A percentile compares a stretch with the other conserved stretches of the same genome.
Evolutionary conservation across 2,888 invertebrate genomes (phyloP).

Genomic region (Megastigmus dorsalis): DNA sequence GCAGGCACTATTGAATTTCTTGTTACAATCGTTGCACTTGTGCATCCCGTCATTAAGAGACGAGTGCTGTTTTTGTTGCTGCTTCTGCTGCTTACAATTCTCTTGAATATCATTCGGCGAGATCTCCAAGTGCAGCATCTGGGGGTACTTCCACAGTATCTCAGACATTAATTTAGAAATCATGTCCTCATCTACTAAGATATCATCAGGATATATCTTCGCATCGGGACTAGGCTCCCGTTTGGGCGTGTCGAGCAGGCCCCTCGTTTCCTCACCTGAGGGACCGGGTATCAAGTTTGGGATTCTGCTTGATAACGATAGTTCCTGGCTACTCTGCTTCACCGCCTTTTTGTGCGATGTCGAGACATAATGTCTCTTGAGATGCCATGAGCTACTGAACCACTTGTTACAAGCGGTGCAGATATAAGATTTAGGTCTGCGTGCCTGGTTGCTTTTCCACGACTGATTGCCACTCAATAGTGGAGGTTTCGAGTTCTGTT

Average conservation of each 20-base stretch:
- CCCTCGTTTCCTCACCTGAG: constrained; percentile 94
- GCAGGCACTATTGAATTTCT: constrained; percentile 89
- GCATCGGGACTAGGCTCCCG: constrained; percentile 84
- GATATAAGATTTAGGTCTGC: constrained; percentile 93
- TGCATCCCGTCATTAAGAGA: constrained; percentile 74
- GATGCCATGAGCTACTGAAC: constrained; percentile 94
- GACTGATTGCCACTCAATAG: constrained; percentile 77
- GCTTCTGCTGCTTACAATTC: constrained; percentile 54
- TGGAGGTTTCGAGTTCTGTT: constrained; percentile 66
- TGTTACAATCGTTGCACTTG: constrained; percentile 89
- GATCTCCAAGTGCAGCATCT: constrained; percentile 56
- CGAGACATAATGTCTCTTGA: constrained; percentile 94
- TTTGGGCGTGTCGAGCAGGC: constrained; percentile 90
- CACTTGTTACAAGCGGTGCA: constrained; percentile 96
- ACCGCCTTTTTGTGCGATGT: constrained; percentile 94
- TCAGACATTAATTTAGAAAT: constrained; percentile 75
- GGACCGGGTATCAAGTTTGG: constrained; percentile 97
- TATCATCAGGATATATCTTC: too few species aligned
- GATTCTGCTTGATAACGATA: constrained; percentile 84
- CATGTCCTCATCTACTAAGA: too few species aligned
- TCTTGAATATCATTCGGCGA: constrained; percentile 46
- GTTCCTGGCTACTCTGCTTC: constrained; percentile 86
- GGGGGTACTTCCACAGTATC: constrained; percentile 44
- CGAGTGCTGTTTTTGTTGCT: constrained; percentile 61
- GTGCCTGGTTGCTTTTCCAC: constrained; percentile 93